Evolutionary conservation across 2,797 vertebrate species (phyloP).

Genomic region (Premnoplex brunnescens): DNA sequence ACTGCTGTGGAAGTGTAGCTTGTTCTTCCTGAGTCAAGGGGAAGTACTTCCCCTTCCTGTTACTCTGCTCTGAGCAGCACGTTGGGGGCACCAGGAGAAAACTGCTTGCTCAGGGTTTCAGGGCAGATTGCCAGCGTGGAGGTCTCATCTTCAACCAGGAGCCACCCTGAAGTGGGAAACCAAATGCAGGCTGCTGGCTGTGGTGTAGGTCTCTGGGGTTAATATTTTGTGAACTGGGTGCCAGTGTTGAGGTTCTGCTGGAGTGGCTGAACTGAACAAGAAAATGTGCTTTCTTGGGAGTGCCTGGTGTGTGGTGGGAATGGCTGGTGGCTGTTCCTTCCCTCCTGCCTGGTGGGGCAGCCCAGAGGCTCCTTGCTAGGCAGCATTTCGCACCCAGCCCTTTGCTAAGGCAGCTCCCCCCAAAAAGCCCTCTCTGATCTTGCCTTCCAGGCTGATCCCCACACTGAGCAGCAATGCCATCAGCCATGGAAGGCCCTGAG

Average conservation of each 20-base stretch:
- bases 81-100: background rate
- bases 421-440: background rate
- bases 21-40: background rate
- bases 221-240: background rate
- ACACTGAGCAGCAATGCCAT: conserved; percentile 31
- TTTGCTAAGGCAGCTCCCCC: background rate
- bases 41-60: background rate
- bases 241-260: background rate
- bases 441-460: background rate
- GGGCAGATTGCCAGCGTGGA: background rate
- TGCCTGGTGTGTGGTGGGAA: no score
- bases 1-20: background rate
- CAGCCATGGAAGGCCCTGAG: conserved; percentile 49
- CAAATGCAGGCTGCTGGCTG: background rate
- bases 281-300: background rate
- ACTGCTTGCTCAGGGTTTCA: background rate
- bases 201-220: background rate
- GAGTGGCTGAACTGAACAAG: background rate
- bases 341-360: background rate
- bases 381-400: background rate
- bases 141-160: background rate
- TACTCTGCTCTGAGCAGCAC: background rate
- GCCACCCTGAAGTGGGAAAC: background rate
- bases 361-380: background rate
- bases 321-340: background rate